Evolutionary conservation across 2,113 vertebrate species (phyloP).

Genomic region (Geococcyx californianus): DNA sequence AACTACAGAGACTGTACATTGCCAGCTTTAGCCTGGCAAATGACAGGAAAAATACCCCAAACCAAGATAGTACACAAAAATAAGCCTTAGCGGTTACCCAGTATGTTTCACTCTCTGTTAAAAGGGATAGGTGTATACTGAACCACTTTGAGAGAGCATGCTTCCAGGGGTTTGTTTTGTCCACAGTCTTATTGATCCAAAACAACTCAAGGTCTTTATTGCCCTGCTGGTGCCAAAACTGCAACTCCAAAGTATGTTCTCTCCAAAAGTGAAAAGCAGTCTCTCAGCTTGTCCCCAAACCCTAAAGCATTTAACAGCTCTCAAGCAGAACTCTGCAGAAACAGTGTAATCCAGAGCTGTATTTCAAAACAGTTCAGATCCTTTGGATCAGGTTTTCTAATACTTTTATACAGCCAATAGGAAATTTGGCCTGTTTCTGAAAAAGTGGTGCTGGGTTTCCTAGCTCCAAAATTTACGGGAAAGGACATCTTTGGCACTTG

Average conservation of each 20-base stretch:
- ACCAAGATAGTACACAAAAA: no score
- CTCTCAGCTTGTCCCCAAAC: background rate
- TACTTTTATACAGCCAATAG: background rate
- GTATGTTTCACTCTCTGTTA: background rate
- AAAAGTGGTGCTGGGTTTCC: background rate
- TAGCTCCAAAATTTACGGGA: background rate
- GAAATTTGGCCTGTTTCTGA: background rate
- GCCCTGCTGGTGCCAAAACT: background rate
- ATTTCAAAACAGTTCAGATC: background rate
- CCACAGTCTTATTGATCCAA: background rate
- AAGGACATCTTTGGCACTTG: background rate
- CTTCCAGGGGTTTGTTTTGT: background rate
- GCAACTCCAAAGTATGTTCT: background rate
- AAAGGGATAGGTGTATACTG: background rate
- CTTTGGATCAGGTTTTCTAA: background rate
- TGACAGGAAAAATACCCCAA: no score
- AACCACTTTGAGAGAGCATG: background rate
- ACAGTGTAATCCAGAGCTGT: background rate
- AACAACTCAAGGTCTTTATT: background rate
- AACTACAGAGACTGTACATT: background rate
- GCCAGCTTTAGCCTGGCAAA: no score
- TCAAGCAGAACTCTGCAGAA: background rate
- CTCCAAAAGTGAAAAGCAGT: background rate
- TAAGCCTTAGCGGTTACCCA: accelerated
- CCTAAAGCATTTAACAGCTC: background rate